Conservation (phyloP, 53 echinoderm and acorn worm genomes). For the Echinometra lucunter region DNA sequence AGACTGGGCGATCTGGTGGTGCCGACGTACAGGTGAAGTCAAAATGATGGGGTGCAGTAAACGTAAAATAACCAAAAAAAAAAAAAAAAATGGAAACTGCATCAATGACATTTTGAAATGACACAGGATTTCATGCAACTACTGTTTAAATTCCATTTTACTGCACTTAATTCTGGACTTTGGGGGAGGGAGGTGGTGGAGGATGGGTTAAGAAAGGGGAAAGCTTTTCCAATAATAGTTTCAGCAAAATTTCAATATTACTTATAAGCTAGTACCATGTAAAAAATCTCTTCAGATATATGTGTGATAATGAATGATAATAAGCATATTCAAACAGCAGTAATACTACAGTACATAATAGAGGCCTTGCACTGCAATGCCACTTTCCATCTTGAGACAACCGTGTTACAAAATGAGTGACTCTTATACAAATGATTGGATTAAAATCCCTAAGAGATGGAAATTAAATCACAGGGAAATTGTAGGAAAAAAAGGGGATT, state of each 20-base stretch:
- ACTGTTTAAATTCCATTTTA: neutral
- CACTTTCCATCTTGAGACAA: neutral
- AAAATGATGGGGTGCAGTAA: constrained; percentile 37
- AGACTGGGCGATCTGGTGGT: constrained; percentile 24
- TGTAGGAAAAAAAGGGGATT: neutral
- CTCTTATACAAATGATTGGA: neutral
- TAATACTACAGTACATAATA: neutral
- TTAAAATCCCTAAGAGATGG: neutral
- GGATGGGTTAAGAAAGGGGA: neutral
- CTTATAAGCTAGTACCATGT: neutral
- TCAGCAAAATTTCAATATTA: neutral
- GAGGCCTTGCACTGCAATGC: neutral
- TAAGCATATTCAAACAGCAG: neutral
- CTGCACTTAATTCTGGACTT: neutral
- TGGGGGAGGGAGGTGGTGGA: neutral
- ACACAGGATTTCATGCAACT: neutral
- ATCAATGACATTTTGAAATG: neutral
- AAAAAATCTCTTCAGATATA: neutral
- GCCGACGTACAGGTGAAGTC: neutral
- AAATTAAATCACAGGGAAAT: neutral
- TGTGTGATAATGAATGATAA: neutral
- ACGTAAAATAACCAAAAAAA: neutral
- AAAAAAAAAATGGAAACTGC: constrained; percentile 9
- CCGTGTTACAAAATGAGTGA: neutral
- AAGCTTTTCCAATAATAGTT: neutral